Evolutionary conservation across 2,113 vertebrate genomes (phyloP).

Genomic region (Etia nguti): DNA sequence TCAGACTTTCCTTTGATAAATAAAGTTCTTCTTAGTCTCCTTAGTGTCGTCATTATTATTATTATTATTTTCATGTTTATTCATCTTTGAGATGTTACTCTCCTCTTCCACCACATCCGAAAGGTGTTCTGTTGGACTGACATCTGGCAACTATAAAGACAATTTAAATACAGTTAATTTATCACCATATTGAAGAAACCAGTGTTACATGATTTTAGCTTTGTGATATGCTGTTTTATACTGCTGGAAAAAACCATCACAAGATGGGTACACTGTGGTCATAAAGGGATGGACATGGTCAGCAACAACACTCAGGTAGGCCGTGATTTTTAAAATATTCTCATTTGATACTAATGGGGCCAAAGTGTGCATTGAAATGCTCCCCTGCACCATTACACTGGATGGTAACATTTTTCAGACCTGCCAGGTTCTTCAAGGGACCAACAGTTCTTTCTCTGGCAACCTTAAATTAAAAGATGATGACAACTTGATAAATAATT

Average conservation of each 20-base stretch:
- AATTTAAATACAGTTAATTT: background rate
- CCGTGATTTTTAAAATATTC: background rate
- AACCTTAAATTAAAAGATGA: background rate
- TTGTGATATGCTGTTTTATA: too few relatives aligned
- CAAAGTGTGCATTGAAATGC: background rate
- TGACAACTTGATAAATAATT: accelerated
- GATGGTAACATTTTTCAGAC: background rate
- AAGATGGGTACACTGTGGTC: accelerated
- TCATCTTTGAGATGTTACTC: background rate
- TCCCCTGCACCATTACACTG: background rate
- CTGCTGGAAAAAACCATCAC: background rate
- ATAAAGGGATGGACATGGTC: background rate
- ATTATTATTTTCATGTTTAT: background rate
- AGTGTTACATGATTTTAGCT: background rate
- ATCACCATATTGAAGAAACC: accelerated
- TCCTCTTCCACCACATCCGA: background rate
- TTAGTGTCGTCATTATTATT: background rate
- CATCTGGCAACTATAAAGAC: accelerated
- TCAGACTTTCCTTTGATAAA: background rate
- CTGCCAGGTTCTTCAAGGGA: background rate
- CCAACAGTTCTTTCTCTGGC: background rate
- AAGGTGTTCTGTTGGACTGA: background rate
- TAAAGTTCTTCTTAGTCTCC: background rate
- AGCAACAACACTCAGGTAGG: background rate
- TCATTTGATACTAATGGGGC: background rate